Conservation (phyloP, 2,797 vertebrate species). For the Diglossa cyanea region DNA sequence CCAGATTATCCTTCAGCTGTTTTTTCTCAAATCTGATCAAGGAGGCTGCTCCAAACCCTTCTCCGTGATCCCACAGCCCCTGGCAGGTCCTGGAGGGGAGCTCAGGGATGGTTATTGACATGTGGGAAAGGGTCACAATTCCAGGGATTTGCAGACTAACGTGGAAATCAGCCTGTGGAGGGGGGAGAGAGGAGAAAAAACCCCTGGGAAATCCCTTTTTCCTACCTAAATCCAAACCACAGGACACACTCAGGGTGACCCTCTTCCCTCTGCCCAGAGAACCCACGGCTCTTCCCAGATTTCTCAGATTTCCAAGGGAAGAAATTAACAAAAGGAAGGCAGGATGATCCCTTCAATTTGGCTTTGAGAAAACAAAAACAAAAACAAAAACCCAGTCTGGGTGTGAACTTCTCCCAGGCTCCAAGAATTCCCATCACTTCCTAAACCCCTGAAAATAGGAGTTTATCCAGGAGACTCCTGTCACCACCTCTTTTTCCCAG, state of each 20-base stretch:
- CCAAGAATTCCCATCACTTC: neutral
- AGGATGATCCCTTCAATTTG: neutral
- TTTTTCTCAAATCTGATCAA: neutral
- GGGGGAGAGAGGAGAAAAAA: neutral
- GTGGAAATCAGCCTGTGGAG: neutral
- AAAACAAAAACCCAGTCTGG: neutral
- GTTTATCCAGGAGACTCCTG: neutral
- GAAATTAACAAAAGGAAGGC: conserved; percentile 25
- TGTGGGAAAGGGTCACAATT: fast-evolving
- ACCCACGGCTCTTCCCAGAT: neutral
- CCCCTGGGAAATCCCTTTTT: neutral
- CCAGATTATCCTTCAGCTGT: neutral
- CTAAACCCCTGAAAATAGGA: conserved; percentile 40
- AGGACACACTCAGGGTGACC: neutral
- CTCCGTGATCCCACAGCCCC: neutral
- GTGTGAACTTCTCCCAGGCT: neutral
- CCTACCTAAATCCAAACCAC: neutral
- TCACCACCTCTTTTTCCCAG: neutral
- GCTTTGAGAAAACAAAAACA: neutral
- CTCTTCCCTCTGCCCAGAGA: neutral
- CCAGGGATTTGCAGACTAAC: neutral
- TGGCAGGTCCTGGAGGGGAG: neutral
- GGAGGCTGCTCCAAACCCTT: neutral
- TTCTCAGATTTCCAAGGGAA: neutral
- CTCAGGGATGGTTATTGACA: fast-evolving